Percentiles rank a stretch among this genome's conserved stretches.
Evolutionary conservation across 2,888 invertebrate species (phyloP).

Genomic region (Hemithea aestivaria): DNA sequence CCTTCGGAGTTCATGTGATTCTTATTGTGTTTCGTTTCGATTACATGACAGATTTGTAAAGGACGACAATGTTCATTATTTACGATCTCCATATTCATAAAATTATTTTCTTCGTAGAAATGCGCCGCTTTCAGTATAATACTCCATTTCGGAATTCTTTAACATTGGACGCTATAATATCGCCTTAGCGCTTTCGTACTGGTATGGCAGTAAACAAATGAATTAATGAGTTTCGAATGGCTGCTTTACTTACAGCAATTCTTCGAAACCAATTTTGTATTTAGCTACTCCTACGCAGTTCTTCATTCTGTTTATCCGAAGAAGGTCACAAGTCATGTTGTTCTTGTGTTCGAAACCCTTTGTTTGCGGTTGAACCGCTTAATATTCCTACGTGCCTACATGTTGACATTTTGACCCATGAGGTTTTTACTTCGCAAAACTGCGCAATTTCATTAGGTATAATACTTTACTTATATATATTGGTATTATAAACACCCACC

Average conservation of each 20-base stretch:
- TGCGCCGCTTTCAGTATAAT: conserved; percentile 2
- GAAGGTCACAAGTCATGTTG: conserved; percentile 47
- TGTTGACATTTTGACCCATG: conserved; percentile 1
- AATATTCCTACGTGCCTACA: not conserved
- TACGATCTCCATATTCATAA: conserved; percentile 1
- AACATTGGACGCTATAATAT: too few relatives aligned
- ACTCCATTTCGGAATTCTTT: too few relatives aligned
- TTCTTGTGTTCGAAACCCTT: conserved; percentile 17
- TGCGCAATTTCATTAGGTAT: conserved; percentile 23
- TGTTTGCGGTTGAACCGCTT: conserved; percentile 4
- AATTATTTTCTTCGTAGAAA: conserved; percentile 4
- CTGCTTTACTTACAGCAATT: conserved; percentile 54
- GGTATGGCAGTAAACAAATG: conserved; percentile 38
- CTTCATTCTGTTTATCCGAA: conserved; percentile 49
- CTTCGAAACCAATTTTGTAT: conserved; percentile 67
- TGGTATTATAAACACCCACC: conserved; percentile 22
- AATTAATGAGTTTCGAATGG: conserved; percentile 55
- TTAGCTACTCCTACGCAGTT: conserved; percentile 62
- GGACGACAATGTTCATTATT: conserved; percentile 8
- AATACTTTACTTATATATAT: too few relatives aligned
- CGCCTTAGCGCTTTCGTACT: not conserved
- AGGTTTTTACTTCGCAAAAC: conserved; percentile 13
- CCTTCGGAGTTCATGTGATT: conserved; percentile 37
- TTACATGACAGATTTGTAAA: conserved; percentile 10
- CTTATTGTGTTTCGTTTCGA: conserved; percentile 32